Evolutionary conservation across 2,888 invertebrate genomes (phyloP), one percentile per base, ranked within the genome.

Genomic region (Globia sparganii): DNA sequence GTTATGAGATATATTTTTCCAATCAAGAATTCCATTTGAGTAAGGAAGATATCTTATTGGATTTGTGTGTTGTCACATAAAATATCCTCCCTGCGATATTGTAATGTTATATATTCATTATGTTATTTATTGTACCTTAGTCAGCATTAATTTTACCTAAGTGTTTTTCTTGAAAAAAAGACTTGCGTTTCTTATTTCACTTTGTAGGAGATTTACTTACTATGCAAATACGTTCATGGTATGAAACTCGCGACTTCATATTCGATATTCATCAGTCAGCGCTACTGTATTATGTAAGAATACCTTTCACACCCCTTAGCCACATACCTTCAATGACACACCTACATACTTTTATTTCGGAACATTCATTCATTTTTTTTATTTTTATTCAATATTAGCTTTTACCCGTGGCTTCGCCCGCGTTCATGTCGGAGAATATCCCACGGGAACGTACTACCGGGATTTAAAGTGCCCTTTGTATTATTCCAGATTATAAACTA

Each of bases 1-100:
- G 46, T 73, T 28, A 73, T 46, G 28, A 58, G 56, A 28, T 64
- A 37, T 49, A 46, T 46, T 73, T 75, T 46, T n/a, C 64, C 34
- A 53, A 25, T 73, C 34, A 8, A 3, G 56, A 31, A 76, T 59
- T 76, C 9, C 31, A 73, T 65, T 28, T 28, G 34, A 37, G 37
- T 56, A 37, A 4, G 64, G 21, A 56, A 11, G 2, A 53, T 43
- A n/a, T 15, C 40, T 72, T 75, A 71, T 71, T 71, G 21, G 58
- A 70, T 73, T 46, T 46, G 15, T 66, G 9, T 31, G 15, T 46
- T 43, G 3, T 34, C 18, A 34, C 5, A 58, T 73, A 58, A 65
- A 34, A 53, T 53, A 66, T 49, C 37, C 8, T 18, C 8, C 34
- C 13, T 49, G 21, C 46, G 34, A 15, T 28, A 46, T 37, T 46